Percentiles rank a stretch among this genome's conserved stretches.
These are phyloP conservation scores for Idaea straminata DNA, from an alignment of 2,888 invertebrate genomes.

Conservation along the genomic window DNA sequence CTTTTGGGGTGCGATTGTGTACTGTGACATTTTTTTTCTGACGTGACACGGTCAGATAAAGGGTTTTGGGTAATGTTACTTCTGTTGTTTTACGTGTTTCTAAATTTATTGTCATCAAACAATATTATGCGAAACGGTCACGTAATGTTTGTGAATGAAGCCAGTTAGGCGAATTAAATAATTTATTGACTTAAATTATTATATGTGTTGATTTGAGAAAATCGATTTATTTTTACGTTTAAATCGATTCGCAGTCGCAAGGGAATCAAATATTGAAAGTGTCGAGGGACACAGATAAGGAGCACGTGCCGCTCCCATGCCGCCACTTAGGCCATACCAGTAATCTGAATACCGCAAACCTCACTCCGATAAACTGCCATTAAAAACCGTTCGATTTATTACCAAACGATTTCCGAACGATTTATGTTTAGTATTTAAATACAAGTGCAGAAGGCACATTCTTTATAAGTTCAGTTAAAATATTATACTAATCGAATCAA, in stretches of 20 bases:
- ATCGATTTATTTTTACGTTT: conserved; percentile 20
- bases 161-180: background rate
- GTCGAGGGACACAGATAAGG: conserved; percentile 76
- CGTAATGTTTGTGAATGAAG: background rate
- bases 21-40: conserved; percentile 51
- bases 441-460: conserved; percentile 25
- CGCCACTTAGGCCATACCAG: conserved; percentile 70
- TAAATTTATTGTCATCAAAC: conserved; percentile 20
- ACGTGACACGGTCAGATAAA: conserved; percentile 44
- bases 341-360: conserved; percentile 79
- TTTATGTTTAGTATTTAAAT: conserved; percentile 44
- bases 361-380: conserved; percentile 78
- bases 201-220: conserved; percentile 5
- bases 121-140: conserved; percentile 8
- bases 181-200: background rate
- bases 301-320: conserved; percentile 73
- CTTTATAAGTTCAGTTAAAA: conserved; percentile 8
- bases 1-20: conserved; percentile 71
- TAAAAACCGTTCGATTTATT: conserved; percentile 80
- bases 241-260: conserved; percentile 34
- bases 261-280: conserved; percentile 78
- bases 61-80: conserved; percentile 35
- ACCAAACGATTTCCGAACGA: conserved; percentile 74
- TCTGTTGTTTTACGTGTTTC: background rate
- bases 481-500: background rate